Conservation (phyloP, 2,113 vertebrate species). For the human region GRCh38 chr5:9144001-9144500, state of each 20-base stretch:
- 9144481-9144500: not conserved
- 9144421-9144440: not conserved
- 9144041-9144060: fast-evolving
- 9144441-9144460: not conserved
- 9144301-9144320: not conserved
- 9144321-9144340: not conserved
- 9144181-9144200: not conserved
- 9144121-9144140: not conserved
- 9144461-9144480: not conserved
- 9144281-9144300: not conserved
- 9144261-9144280: not conserved
- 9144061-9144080: not conserved
- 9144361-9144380: not conserved
- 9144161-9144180: no score
- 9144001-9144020: not conserved
- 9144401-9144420: not conserved
- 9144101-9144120: not conserved
- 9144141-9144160: not conserved
- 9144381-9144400: not conserved
- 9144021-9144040: no score
- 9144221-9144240: not conserved
- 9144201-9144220: not conserved
- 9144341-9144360: not conserved
- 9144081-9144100: not conserved
- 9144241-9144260: not conserved